Percentiles rank a stretch among this genome's conserved stretches.
Evolutionary conservation across 2,113 vertebrate species (phyloP).

Genomic region (Triplophysa rosa): DNA sequence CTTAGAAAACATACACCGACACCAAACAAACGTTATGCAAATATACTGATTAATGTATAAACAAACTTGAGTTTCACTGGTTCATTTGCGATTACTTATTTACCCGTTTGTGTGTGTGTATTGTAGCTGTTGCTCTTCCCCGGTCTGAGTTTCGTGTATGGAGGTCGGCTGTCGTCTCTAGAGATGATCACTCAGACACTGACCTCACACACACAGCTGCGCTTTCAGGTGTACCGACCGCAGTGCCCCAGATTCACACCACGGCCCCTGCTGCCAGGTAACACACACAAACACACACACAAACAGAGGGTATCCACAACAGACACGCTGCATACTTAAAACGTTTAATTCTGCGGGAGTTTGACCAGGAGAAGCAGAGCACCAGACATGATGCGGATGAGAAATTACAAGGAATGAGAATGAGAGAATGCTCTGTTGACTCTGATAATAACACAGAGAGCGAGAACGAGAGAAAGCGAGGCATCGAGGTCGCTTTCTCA

Average conservation of each 20-base stretch:
- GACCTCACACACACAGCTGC: constrained; percentile 45
- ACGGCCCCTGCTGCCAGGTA: constrained; percentile 56
- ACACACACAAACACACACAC: constrained; percentile 24
- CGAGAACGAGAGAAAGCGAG: not conserved
- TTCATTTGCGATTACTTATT: not conserved
- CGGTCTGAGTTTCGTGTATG: constrained; percentile 37
- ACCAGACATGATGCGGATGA: not conserved
- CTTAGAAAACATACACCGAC: constrained; percentile 11
- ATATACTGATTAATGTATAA: too few species aligned
- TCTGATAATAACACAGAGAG: not conserved
- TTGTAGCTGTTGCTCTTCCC: constrained; percentile 51
- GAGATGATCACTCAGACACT: constrained; percentile 56
- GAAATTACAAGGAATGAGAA: too few species aligned
- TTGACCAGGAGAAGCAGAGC: not conserved
- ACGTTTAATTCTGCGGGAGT: not conserved
- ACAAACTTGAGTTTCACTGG: too few species aligned
- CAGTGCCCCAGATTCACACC: constrained; percentile 39
- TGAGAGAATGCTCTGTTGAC: not conserved
- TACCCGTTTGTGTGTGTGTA: constrained; percentile 9
- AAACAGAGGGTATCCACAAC: constrained; percentile 5
- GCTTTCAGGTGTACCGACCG: constrained; percentile 51
- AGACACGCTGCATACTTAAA: not conserved
- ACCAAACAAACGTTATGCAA: too few species aligned
- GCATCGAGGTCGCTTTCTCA: not conserved
- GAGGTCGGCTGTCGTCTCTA: constrained; percentile 42